A percentile compares a stretch with the other conserved stretches of the same genome.
These are phyloP conservation scores for Phrynocephalus versicolor DNA, from an alignment of 2,113 vertebrate genomes.

Conservation along the genomic window DNA sequence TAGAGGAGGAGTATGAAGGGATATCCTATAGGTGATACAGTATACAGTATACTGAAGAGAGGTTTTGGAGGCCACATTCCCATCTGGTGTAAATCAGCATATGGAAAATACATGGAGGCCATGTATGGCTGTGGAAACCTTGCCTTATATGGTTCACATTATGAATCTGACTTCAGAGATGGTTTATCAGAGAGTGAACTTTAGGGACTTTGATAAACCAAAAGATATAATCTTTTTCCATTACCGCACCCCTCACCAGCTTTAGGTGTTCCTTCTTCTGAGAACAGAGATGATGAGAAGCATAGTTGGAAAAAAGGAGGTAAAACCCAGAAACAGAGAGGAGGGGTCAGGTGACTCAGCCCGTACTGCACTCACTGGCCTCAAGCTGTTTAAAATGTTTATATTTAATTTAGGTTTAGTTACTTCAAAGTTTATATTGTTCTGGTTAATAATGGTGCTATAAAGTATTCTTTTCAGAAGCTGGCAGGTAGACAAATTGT, in stretches of 20 bases:
- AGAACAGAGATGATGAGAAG: slow-evolving; percentile 56
- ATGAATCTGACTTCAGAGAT: accelerated
- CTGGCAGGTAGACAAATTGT: slow-evolving; percentile 70
- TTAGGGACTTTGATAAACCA: neutral
- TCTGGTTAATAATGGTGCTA: slow-evolving; percentile 71
- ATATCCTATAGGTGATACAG: slow-evolving; percentile 33
- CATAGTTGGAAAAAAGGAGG: slow-evolving; percentile 18
- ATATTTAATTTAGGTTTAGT: slow-evolving; percentile 70
- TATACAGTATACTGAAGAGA: neutral
- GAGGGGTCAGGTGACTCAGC: slow-evolving; percentile 47
- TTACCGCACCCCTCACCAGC: neutral
- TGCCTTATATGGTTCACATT: neutral
- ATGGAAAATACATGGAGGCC: neutral
- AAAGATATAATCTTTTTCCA: slow-evolving; percentile 33
- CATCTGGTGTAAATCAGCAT: slow-evolving; percentile 51
- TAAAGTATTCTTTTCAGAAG: slow-evolving; percentile 70
- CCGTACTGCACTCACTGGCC: slow-evolving; percentile 63
- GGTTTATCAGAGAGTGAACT: slow-evolving; percentile 35
- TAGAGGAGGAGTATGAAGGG: slow-evolving; percentile 8
- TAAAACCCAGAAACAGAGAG: slow-evolving; percentile 65
- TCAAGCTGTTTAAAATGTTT: slow-evolving; percentile 60
- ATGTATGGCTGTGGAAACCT: neutral
- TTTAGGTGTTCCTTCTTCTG: slow-evolving; percentile 18
- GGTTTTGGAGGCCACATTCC: neutral
- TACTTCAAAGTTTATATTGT: slow-evolving; percentile 68